phyloP scores from a whole-genome alignment of 2,888 invertebrate genomes.

The Euphydryas editha region DNA sequence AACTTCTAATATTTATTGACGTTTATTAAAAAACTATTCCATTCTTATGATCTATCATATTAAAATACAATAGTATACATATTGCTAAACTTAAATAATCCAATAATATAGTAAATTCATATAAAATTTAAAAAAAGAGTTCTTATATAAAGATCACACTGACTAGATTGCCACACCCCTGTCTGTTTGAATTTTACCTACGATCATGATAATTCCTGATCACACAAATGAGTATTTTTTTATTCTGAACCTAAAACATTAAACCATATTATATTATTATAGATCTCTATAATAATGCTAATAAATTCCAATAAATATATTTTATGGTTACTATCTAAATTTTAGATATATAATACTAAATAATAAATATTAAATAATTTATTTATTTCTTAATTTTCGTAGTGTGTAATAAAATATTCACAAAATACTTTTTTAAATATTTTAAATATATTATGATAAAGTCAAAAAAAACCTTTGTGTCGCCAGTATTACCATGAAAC shows the following conservation, averaged over 20 bases:
- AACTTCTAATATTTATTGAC: slow-evolving; percentile 26
- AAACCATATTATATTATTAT: not conserved
- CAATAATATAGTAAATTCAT: slow-evolving; percentile 34
- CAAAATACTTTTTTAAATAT: too few relatives aligned
- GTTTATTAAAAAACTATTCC: slow-evolving; percentile 35
- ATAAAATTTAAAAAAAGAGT: slow-evolving; percentile 46
- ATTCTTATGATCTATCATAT: slow-evolving; percentile 19
- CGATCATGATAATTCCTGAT: slow-evolving; percentile 41
- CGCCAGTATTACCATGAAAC: slow-evolving; percentile 26
- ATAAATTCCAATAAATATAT: too few relatives aligned
- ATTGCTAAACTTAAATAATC: slow-evolving; percentile 34
- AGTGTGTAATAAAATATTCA: too few relatives aligned
- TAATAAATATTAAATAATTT: too few relatives aligned
- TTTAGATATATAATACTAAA: too few relatives aligned
- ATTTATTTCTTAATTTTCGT: too few relatives aligned
- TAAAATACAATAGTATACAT: slow-evolving; percentile 35
- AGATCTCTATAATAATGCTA: too few relatives aligned
- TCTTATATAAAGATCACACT: slow-evolving; percentile 73
- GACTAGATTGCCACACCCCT: slow-evolving; percentile 83
- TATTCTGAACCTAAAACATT: not conserved
- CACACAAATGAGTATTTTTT: not conserved
- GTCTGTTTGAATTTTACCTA: slow-evolving; percentile 58
- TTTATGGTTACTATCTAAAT: too few relatives aligned
- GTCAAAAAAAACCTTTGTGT: not conserved
- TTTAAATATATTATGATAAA: not conserved